Conservation (phyloP, 2,888 invertebrate species). For the Monopis laevigella region DNA sequence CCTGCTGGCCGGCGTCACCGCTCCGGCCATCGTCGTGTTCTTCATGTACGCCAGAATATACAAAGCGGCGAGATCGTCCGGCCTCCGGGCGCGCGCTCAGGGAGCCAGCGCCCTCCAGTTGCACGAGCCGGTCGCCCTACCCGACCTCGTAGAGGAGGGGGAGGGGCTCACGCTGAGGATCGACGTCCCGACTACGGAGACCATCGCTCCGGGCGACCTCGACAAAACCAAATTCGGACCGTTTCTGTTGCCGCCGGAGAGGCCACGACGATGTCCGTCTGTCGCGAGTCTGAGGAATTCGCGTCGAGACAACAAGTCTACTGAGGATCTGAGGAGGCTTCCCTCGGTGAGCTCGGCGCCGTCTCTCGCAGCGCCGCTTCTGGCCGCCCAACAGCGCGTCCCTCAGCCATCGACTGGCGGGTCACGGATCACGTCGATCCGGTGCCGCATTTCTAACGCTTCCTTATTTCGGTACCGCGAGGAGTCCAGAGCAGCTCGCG, state of each 20-base stretch:
- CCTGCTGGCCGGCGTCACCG: slow-evolving; percentile 41
- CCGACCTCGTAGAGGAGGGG: slow-evolving; percentile 49
- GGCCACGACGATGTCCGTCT: slow-evolving; percentile 52
- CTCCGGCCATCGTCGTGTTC: slow-evolving; percentile 71
- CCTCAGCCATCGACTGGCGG: slow-evolving; percentile 54
- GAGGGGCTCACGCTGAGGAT: slow-evolving; percentile 55
- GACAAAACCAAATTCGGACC: slow-evolving; percentile 48
- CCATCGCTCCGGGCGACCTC: slow-evolving; percentile 27
- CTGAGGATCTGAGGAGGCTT: slow-evolving; percentile 43
- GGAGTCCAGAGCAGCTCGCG: slow-evolving; percentile 88
- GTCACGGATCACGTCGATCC: slow-evolving; percentile 77
- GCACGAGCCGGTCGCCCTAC: slow-evolving; percentile 47
- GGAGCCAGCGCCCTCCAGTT: slow-evolving; percentile 62
- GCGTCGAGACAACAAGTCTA: slow-evolving; percentile 50
- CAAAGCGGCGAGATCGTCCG: slow-evolving; percentile 78
- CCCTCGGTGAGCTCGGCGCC: slow-evolving; percentile 65
- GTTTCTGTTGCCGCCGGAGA: slow-evolving; percentile 52
- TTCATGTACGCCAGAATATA: slow-evolving; percentile 81
- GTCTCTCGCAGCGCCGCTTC: slow-evolving; percentile 47
- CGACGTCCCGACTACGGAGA: slow-evolving; percentile 36
- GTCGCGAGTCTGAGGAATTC: slow-evolving; percentile 51
- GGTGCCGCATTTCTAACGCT: slow-evolving; percentile 84
- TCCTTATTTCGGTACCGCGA: slow-evolving; percentile 86
- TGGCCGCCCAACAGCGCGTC: slow-evolving; percentile 39
- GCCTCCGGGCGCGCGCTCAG: slow-evolving; percentile 50